These are phyloP conservation scores for Falco novaeseelandiae DNA, from an alignment of 2,797 vertebrate genomes.

Conservation along the genomic window DNA sequence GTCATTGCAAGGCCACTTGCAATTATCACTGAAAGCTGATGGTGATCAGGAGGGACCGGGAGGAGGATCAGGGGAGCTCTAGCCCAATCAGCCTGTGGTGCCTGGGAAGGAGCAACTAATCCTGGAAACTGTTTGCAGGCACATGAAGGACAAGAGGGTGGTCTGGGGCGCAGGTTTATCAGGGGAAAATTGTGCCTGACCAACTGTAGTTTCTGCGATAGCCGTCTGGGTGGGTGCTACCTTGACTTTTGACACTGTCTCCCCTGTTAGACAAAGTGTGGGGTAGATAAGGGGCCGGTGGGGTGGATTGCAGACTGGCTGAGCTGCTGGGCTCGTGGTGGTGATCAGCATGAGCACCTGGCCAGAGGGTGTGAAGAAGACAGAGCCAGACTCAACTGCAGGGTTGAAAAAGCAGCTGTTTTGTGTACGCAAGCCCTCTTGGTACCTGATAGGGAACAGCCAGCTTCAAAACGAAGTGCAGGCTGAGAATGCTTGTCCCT, in stretches of 20 bases:
- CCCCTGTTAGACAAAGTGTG: too few species aligned
- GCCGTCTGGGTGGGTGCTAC: neutral
- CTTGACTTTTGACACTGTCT: neutral
- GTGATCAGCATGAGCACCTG: neutral
- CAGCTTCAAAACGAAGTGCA: neutral
- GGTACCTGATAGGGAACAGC: neutral
- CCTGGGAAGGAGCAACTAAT: neutral
- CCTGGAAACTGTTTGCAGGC: neutral
- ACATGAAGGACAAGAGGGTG: neutral
- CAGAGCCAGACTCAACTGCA: neutral
- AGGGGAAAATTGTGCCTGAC: neutral
- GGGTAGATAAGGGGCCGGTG: neutral
- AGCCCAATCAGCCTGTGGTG: rapidly evolving
- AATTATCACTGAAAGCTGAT: neutral
- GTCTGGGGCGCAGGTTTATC: neutral
- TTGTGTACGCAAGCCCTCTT: too few species aligned
- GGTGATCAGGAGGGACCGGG: neutral
- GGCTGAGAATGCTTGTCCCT: neutral
- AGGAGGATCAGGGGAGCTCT: neutral
- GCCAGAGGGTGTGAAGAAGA: neutral
- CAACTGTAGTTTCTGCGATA: neutral
- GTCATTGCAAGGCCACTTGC: neutral
- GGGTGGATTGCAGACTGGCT: neutral
- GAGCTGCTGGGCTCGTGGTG: neutral
- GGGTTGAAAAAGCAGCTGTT: neutral